These are phyloP conservation scores for Melanophora roralis DNA, from an alignment of 2,888 invertebrate species.

Conservation along the genomic window DNA sequence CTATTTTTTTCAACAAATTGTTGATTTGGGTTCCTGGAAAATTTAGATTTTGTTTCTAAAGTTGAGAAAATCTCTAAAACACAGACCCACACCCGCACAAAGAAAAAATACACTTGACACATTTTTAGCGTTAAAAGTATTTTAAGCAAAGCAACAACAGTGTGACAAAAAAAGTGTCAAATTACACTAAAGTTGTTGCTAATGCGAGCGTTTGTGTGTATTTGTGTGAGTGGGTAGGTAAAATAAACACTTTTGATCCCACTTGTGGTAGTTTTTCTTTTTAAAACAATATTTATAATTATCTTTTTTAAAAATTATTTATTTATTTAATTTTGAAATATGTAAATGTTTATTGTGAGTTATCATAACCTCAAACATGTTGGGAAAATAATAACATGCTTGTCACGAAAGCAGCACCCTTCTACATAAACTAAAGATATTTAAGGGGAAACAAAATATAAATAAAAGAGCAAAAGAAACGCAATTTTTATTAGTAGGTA, in stretches of 20 bases:
- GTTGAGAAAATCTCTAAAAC: slow-evolving; percentile 9
- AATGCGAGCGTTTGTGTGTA: neutral
- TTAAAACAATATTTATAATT: slow-evolving; percentile 16
- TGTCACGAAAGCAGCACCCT: too few relatives aligned
- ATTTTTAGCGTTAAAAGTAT: slow-evolving; percentile 41
- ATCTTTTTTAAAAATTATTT: neutral
- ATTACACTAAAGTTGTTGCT: slow-evolving; percentile 17
- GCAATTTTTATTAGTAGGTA: too few relatives aligned
- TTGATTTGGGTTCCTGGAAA: slow-evolving; percentile 37
- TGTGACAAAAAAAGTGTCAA: slow-evolving; percentile 35
- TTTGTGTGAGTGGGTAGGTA: slow-evolving; percentile 26
- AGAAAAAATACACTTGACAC: slow-evolving; percentile 48
- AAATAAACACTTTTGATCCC: slow-evolving; percentile 29
- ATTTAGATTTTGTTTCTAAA: slow-evolving; percentile 9
- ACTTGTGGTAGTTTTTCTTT: slow-evolving; percentile 21
- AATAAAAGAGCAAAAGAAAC: too few relatives aligned
- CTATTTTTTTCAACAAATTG: neutral
- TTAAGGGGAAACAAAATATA: too few relatives aligned
- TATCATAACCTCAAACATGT: slow-evolving; percentile 49
- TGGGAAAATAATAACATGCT: neutral
- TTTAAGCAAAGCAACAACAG: slow-evolving; percentile 8
- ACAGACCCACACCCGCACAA: too few relatives aligned
- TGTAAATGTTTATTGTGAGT: slow-evolving; percentile 3
- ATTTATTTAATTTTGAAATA: neutral
- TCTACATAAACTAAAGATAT: too few relatives aligned